A percentile compares a stretch with the other conserved stretches of the same genome.
Evolutionary conservation across 2,888 invertebrate species (phyloP).

Genomic region (Julus scandinavius): DNA sequence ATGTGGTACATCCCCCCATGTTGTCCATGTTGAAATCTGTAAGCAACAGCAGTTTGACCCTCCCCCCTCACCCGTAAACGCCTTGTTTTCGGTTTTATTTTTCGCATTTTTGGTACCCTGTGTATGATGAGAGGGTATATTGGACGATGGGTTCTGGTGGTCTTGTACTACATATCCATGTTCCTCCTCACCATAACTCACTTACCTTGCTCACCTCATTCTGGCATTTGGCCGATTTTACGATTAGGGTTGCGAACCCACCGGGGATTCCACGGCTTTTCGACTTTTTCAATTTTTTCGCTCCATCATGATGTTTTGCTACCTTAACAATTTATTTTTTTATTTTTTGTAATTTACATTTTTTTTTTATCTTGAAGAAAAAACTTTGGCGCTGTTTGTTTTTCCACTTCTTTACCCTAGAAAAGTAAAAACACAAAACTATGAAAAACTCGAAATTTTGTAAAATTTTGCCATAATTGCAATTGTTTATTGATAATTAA

Average conservation of each 20-base stretch:
- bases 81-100: constrained; percentile 36
- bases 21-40: not conserved
- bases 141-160: not conserved
- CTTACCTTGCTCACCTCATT: constrained; percentile 51
- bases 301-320: not conserved
- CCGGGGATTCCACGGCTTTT: constrained; percentile 50
- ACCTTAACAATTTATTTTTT: not conserved
- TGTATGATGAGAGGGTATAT: not conserved
- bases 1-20: constrained; percentile 42
- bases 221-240: constrained; percentile 50
- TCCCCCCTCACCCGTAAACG: not conserved
- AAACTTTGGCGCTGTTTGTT: constrained; percentile 26
- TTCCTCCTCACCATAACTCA: constrained; percentile 47
- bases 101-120: constrained; percentile 43
- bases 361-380: constrained; percentile 13
- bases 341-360: constrained; percentile 17
- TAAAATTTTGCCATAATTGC: not conserved
- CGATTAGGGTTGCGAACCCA: constrained; percentile 50
- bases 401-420: not conserved
- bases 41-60: constrained; percentile 7
- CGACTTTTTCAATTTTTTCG: not conserved
- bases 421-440: not conserved
- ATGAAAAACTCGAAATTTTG: not conserved
- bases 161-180: constrained; percentile 37
- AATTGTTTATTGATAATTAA: no score